A percentile compares a stretch with the other conserved stretches of the same genome.
Evolutionary conservation across 2,797 vertebrate genomes (phyloP).

Genomic region (Argyrosomus regius): DNA sequence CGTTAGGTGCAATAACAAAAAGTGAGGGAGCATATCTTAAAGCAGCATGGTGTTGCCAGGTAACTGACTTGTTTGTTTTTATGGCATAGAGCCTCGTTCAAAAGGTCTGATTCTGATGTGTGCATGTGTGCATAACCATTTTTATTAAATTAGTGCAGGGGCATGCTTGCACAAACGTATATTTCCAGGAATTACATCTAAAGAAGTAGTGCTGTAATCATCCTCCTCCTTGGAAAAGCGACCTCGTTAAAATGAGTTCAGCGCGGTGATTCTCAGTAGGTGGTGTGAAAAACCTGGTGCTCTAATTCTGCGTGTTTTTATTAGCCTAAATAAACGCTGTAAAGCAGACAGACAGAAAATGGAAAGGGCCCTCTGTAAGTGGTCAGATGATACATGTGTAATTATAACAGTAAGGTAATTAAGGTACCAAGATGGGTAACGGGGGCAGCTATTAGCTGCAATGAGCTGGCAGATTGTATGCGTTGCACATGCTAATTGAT

Average conservation of each 20-base stretch:
- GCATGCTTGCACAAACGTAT: not conserved
- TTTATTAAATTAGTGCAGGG: not conserved
- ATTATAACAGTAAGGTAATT: conserved; percentile 67
- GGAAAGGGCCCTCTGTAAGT: conserved; percentile 19
- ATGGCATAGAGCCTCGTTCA: not conserved
- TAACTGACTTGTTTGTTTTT: conserved; percentile 23
- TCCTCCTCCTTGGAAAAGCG: conserved; percentile 3
- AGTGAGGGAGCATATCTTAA: not conserved
- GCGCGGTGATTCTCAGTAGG: conserved; percentile 32
- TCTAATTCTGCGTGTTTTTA: conserved; percentile 23
- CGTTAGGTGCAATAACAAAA: not conserved
- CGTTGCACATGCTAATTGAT: conserved; percentile 43
- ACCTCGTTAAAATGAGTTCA: not conserved
- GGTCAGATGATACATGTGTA: conserved; percentile 60
- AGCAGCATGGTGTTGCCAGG: conserved; percentile 39
- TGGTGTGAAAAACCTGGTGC: conserved; percentile 7
- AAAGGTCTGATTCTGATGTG: not conserved
- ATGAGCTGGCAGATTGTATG: conserved; percentile 34
- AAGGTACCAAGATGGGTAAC: conserved; percentile 39
- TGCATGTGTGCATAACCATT: not conserved
- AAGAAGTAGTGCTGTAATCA: not conserved
- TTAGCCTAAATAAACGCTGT: conserved; percentile 11
- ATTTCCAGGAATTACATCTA: conserved; percentile 6
- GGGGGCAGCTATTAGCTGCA: conserved; percentile 32
- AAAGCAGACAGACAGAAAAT: not conserved